These are phyloP conservation scores for Mormyrus proboscirostris DNA, from an alignment of 2,797 vertebrate genomes.

Conservation along the genomic window DNA sequence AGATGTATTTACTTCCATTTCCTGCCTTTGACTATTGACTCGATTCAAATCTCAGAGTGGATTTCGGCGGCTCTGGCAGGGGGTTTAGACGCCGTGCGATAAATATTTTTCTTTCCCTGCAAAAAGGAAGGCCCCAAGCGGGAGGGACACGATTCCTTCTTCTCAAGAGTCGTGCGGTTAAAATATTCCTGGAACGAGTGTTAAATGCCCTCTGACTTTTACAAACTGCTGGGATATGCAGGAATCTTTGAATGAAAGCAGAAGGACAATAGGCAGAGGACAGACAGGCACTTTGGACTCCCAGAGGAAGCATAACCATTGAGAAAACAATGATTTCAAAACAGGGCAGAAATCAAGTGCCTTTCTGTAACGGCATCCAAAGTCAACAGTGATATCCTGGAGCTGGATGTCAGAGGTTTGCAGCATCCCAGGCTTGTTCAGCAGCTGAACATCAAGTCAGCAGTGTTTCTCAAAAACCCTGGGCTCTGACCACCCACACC, in stretches of 20 bases:
- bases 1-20: constrained; percentile 10
- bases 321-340: constrained; percentile 19
- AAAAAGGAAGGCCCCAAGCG: not conserved
- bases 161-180: not conserved
- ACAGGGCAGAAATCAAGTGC: not conserved
- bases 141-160: not conserved
- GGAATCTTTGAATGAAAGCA: not conserved
- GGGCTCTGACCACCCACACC: not conserved
- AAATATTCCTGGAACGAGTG: not conserved
- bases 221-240: not conserved
- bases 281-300: not conserved
- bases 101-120: not conserved
- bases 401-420: not conserved
- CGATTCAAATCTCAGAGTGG: constrained; percentile 1
- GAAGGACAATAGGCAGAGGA: not conserved
- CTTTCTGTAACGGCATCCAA: not conserved
- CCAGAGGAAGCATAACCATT: constrained; percentile 3
- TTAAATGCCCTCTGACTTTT: not conserved
- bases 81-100: no score
- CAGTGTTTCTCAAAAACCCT: not conserved
- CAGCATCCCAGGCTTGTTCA: not conserved
- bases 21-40: constrained; percentile 3
- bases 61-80: not conserved
- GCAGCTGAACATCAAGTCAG: not conserved
- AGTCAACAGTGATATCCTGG: not conserved